Base-by-base conservation (phyloP, 1,140 invertebrate species). In the Leptinotarsa defecta region DNA sequence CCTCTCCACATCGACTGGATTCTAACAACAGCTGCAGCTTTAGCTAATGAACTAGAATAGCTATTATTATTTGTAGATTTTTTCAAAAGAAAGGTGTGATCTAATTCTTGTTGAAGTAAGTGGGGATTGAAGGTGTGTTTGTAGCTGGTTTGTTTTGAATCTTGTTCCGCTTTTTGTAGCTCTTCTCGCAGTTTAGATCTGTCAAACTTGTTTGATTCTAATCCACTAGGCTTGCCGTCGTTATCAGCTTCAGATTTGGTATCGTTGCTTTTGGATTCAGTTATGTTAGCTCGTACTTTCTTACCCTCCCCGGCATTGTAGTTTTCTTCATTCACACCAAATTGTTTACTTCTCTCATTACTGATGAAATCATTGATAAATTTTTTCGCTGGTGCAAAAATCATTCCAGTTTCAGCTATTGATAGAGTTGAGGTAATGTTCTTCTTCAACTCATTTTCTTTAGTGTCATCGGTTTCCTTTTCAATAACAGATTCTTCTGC, bases 1-100 rank as follows among this genome's bases (percentile, higher is more conserved):
- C 76, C 76, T 76, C 75, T 81, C 80, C 80, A 81, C 13, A 68
- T 13, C 49, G 80, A 48, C 64, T 81, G 80, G n/a, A 81, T 81
- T 75, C 68, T 79, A 13, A 78, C 57, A 20, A 72, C 77, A 61
- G 79, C 75, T 67, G 73, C 61, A 17, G 70, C 71, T 71, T 73
- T 22, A 71, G 27, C n/a, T 68, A 27, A 43, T 15, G 22, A 34
- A 68, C 13, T 13, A n/a, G n/a, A n/a, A 6, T 34, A 19, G 19
- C 24, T 15, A 22, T n/a, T 27, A 17, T 22, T 17, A 5, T 68
- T 27, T 68, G 11, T 15, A 22, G 43, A 20, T 11, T 19, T 63
- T 72, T 72, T 72, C 3, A 24, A 19, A 13, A 52, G 48, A 62
- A 17, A n/a, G n/a, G 8, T 68, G 15, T 74, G 20, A 62, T 74